These are phyloP conservation scores for Telmatochromis bifrenatus DNA, from an alignment of 2,113 vertebrate species.

Conservation along the genomic window DNA sequence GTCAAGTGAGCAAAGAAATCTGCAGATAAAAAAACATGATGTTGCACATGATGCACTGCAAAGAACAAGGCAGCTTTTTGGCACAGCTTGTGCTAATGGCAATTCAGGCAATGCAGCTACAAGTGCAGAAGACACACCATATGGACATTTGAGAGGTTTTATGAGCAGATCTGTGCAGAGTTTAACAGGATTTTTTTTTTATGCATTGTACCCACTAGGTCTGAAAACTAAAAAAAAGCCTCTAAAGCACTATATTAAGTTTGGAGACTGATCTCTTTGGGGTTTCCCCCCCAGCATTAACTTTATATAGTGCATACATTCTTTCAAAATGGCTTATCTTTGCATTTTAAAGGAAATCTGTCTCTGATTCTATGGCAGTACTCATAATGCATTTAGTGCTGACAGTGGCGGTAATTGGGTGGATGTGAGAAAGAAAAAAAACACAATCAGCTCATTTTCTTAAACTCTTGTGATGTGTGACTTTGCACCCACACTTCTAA, in stretches of 20 bases:
- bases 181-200: not conserved
- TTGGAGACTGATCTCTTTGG: not conserved
- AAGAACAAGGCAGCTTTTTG: not conserved
- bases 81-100: not conserved
- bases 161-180: not conserved
- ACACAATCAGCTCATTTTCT: not conserved
- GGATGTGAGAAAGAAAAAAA: not conserved
- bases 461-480: not conserved
- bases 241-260: not conserved
- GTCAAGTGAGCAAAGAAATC: not conserved
- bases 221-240: not conserved
- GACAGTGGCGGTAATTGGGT: not conserved
- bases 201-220: not conserved
- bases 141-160: not conserved
- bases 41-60: not conserved
- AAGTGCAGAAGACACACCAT: not conserved
- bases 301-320: not conserved
- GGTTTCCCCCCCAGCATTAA: not conserved
- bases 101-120: not conserved
- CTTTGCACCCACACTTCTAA: not conserved
- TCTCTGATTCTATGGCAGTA: not conserved
- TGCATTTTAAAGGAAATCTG: not conserved
- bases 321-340: not conserved
- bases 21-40: not conserved
- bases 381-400: not conserved